These are phyloP conservation scores for Sipha maydis DNA, from an alignment of 2,888 invertebrate species.

Conservation along the genomic window DNA sequence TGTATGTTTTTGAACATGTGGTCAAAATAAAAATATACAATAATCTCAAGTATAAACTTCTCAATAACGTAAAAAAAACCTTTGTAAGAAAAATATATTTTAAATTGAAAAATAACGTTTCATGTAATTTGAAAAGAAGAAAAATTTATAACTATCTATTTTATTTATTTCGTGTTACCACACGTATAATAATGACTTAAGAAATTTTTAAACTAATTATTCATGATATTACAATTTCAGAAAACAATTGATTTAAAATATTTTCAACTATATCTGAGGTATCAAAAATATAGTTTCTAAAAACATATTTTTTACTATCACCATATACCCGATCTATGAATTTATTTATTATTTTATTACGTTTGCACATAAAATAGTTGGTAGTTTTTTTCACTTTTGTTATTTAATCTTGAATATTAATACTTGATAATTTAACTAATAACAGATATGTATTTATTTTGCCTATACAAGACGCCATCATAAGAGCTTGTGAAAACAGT, in stretches of 20 bases:
- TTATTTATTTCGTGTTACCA: not conserved
- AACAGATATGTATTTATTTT: not conserved
- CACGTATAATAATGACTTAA: not conserved
- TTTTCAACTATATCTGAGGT: no score
- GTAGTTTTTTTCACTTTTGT: no score
- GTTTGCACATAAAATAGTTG: no score
- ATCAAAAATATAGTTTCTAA: no score
- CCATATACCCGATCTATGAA: no score
- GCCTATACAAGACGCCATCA: not conserved
- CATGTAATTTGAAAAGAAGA: not conserved
- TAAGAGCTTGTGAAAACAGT: not conserved
- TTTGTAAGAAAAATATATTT: slow-evolving; percentile 11
- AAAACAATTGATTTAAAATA: not conserved
- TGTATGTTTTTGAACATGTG: not conserved
- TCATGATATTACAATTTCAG: not conserved
- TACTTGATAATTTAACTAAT: not conserved
- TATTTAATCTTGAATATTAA: no score
- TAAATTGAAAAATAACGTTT: slow-evolving; percentile 14
- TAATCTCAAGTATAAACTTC: slow-evolving; percentile 8
- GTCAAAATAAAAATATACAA: not conserved
- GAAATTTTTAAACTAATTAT: not conserved
- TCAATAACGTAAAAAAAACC: not conserved
- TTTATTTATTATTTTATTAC: no score
- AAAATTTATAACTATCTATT: not conserved
- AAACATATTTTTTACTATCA: no score